phyloP scores from a whole-genome alignment of 2,113 vertebrate species.

The Tyrannus savana region DNA sequence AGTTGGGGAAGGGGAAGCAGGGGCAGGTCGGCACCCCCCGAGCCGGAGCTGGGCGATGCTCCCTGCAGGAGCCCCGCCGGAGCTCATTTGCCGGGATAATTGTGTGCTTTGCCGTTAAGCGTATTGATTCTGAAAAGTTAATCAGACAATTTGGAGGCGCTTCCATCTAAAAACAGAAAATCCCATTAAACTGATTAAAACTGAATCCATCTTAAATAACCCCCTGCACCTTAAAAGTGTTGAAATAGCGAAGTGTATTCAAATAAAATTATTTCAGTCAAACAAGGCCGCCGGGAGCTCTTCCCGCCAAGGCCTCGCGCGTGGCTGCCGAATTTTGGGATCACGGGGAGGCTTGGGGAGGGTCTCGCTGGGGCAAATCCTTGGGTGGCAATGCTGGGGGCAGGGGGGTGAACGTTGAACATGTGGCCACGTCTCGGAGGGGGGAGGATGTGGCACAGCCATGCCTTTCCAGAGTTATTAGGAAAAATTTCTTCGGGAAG shows the following conservation, averaged over 20 bases:
- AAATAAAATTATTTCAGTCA: conserved; percentile 75
- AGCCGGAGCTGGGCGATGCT: background rate
- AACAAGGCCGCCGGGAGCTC: background rate
- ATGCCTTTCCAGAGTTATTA: background rate
- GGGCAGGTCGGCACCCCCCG: background rate
- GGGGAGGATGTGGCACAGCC: no score
- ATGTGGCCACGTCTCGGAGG: accelerated
- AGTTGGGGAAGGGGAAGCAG: no score
- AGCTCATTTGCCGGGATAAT: conserved; percentile 66
- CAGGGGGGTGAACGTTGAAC: background rate
- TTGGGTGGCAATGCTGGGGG: no score
- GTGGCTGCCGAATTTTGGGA: background rate
- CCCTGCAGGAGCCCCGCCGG: background rate
- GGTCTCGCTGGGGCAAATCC: background rate
- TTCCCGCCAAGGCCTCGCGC: accelerated
- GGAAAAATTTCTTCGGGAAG: background rate
- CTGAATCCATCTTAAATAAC: conserved; percentile 65
- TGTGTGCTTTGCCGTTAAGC: conserved; percentile 67
- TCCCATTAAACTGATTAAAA: conserved; percentile 73
- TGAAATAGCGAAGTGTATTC: conserved; percentile 66
- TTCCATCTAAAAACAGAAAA: conserved; percentile 55
- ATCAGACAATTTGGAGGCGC: conserved; percentile 66
- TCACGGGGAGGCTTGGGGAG: accelerated
- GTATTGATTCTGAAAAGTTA: conserved; percentile 72
- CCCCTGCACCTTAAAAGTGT: conserved; percentile 67